Conservation (phyloP, 2,888 invertebrate species). For the Palloptera scutellata region DNA sequence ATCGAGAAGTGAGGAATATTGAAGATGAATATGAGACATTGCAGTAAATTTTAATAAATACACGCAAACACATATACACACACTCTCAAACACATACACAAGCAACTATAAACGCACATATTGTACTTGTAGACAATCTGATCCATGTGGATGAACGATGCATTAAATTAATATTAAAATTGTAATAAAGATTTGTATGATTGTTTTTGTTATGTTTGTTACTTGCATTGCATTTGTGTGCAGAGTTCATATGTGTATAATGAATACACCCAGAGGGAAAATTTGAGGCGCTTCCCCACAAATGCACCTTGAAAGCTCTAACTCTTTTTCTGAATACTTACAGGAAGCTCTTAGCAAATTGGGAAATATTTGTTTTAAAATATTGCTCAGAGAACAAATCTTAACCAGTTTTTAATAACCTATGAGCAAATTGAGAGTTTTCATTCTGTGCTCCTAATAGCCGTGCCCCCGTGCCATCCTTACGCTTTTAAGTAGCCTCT, state of each 20-base stretch:
- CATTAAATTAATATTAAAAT: conserved; percentile 41
- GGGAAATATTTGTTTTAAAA: too few species aligned
- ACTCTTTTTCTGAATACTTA: background rate
- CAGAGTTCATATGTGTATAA: background rate
- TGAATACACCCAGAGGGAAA: too few species aligned
- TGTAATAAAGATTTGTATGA: conserved; percentile 38
- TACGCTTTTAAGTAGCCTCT: too few species aligned
- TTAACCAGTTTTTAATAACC: too few species aligned
- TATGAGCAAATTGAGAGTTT: too few species aligned
- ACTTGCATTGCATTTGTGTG: conserved; percentile 25
- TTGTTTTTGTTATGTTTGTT: background rate
- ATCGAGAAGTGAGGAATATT: conserved; percentile 10
- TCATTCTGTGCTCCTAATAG: too few species aligned
- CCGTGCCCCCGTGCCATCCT: too few species aligned
- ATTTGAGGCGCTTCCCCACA: too few species aligned
- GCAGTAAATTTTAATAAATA: conserved; percentile 38
- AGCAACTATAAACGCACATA: conserved; percentile 1
- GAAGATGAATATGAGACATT: conserved; percentile 3
- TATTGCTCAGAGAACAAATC: background rate
- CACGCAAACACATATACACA: conserved; percentile 33
- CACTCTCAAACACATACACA: conserved; percentile 4
- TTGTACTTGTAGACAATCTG: background rate
- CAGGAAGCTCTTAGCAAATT: too few species aligned
- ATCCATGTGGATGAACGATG: conserved; percentile 22
- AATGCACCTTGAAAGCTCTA: too few species aligned